Percentiles rank a stretch among this genome's conserved stretches.
Evolutionary conservation across 2,888 invertebrate species (phyloP).

Genomic region (Brenthis ino): DNA sequence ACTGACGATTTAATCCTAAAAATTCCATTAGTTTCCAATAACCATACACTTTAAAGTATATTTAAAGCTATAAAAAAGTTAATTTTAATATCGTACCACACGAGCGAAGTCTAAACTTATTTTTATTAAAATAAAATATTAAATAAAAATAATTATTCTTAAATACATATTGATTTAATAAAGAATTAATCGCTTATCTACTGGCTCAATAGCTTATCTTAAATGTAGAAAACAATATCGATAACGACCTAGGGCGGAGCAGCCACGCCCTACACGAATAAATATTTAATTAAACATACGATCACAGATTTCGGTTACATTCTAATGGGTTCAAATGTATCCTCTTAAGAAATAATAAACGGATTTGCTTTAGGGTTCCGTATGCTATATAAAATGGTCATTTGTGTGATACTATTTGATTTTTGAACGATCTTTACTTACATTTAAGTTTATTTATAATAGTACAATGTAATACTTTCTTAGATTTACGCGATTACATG

Average conservation of each 20-base stretch:
- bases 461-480: too few species aligned
- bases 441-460: too few species aligned
- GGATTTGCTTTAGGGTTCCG: slow-evolving; percentile 1
- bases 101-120: not conserved
- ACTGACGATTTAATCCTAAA: too few species aligned
- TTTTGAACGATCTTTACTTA: too few species aligned
- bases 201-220: slow-evolving; percentile 57
- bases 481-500: too few species aligned
- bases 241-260: slow-evolving; percentile 68
- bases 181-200: slow-evolving; percentile 42
- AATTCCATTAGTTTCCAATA: too few species aligned
- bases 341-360: slow-evolving; percentile 16
- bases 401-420: too few species aligned
- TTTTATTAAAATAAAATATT: not conserved
- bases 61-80: too few species aligned
- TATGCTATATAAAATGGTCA: not conserved
- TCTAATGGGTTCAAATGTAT: slow-evolving; percentile 16
- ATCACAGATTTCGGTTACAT: slow-evolving; percentile 21
- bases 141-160: not conserved
- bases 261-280: slow-evolving; percentile 74
- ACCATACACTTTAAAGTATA: too few species aligned
- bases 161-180: not conserved
- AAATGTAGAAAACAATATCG: slow-evolving; percentile 79
- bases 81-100: too few species aligned
- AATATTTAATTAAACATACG: slow-evolving; percentile 78